A percentile compares a stretch with the other conserved stretches of the same genome.
phyloP scores from a whole-genome alignment of 2,888 invertebrate genomes.

The Zygaena filipendulae region DNA sequence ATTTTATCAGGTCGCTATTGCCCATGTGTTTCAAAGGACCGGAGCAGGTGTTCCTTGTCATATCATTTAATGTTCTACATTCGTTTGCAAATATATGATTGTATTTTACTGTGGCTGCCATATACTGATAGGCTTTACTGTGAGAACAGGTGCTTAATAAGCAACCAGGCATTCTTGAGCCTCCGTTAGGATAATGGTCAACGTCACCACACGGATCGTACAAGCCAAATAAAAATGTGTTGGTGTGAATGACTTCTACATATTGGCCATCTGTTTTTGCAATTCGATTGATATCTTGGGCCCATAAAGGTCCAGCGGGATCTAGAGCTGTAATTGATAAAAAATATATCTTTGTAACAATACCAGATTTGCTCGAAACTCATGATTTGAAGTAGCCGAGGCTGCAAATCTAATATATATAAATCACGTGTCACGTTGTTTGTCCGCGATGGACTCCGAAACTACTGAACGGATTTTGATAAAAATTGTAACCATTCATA shows the following conservation, averaged over 20 bases:
- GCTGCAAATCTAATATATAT: too few species aligned
- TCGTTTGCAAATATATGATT: background rate
- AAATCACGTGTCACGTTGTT: too few species aligned
- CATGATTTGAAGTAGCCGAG: too few species aligned
- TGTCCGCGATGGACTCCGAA: too few species aligned
- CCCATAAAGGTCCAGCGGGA: conserved; percentile 13
- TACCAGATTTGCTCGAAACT: background rate
- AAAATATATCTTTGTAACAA: background rate
- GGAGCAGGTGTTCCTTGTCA: background rate
- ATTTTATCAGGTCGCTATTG: background rate
- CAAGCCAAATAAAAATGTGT: conserved; percentile 6
- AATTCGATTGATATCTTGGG: background rate
- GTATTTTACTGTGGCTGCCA: conserved; percentile 32
- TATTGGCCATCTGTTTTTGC: conserved; percentile 7
- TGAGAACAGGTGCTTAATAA: conserved; percentile 37
- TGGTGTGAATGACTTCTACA: conserved; percentile 13
- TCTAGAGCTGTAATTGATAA: conserved; percentile 4
- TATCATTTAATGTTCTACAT: background rate
- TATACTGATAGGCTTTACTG: conserved; percentile 29
- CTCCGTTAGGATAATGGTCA: conserved; percentile 47
- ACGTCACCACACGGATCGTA: conserved; percentile 30
- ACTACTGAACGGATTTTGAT: too few species aligned
- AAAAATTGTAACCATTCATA: too few species aligned
- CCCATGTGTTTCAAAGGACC: background rate
- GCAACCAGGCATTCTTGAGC: conserved; percentile 42